These are phyloP conservation scores for Myotis vivesi DNA, from an alignment of 2,797 vertebrate genomes.

Conservation along the genomic window DNA sequence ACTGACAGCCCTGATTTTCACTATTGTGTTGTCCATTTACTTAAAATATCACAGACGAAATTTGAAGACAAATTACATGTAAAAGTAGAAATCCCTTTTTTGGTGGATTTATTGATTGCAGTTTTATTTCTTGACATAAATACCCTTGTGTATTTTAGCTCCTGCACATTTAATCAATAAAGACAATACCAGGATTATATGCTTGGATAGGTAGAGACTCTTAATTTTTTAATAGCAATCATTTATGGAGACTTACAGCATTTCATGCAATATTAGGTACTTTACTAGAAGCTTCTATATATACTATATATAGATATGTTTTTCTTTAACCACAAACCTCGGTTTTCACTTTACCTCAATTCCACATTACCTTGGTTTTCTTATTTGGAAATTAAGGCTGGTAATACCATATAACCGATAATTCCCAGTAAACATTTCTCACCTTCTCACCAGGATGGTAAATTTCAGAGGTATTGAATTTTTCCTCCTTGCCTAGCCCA, in stretches of 20 bases:
- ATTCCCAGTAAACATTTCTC: neutral
- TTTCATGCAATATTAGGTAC: neutral
- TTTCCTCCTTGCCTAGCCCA: neutral
- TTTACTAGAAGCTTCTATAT: neutral
- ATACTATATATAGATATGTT: neutral
- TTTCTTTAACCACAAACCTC: neutral
- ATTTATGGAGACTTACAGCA: neutral
- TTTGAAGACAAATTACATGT: neutral
- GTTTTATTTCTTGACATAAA: constrained; percentile 45
- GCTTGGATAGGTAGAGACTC: constrained; percentile 5
- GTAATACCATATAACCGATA: neutral
- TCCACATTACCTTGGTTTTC: neutral
- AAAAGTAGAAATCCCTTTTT: constrained; percentile 30
- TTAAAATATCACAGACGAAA: neutral
- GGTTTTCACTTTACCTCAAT: too few relatives aligned
- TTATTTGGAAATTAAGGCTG: neutral
- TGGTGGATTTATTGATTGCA: constrained; percentile 17
- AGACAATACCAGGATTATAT: constrained; percentile 41
- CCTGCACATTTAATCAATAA: constrained; percentile 52
- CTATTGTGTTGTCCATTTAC: neutral
- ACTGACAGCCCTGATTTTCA: accelerated
- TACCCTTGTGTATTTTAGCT: constrained; percentile 26
- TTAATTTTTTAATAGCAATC: constrained; percentile 39
- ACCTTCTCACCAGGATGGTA: neutral
- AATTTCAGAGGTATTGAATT: neutral